phyloP scores from a whole-genome alignment of 2,888 invertebrate genomes.

The Carcina quercana region DNA sequence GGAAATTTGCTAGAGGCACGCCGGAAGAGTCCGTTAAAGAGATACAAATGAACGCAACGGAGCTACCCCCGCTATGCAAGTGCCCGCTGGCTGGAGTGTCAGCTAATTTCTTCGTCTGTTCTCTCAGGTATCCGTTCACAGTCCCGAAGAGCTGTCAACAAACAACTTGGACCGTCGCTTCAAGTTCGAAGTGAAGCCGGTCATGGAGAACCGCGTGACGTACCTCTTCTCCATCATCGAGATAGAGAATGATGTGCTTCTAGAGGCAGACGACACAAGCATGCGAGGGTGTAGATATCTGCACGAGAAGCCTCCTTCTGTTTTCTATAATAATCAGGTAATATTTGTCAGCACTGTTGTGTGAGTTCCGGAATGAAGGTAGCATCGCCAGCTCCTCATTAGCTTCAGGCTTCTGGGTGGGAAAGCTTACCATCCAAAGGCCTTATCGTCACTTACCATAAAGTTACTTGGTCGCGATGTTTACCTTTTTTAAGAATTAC shows the following conservation, averaged over 20 bases:
- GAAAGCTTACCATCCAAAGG: too few relatives aligned
- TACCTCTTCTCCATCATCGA: conserved; percentile 47
- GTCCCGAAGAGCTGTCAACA: conserved; percentile 46
- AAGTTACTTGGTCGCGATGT: too few relatives aligned
- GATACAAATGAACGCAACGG: too few relatives aligned
- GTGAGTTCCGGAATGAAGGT: neutral
- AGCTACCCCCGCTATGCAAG: too few relatives aligned
- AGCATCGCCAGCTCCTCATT: neutral
- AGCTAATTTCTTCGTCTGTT: neutral
- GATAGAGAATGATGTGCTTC: conserved; percentile 46
- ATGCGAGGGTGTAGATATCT: conserved; percentile 74
- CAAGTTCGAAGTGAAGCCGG: conserved; percentile 26
- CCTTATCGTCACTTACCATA: too few relatives aligned
- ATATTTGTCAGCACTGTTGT: too few relatives aligned
- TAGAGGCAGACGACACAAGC: conserved; percentile 47
- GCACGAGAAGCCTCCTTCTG: conserved; percentile 55
- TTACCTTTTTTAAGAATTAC: too few relatives aligned
- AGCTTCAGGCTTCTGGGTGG: too few relatives aligned
- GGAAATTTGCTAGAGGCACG: too few relatives aligned
- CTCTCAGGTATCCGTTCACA: conserved; percentile 43
- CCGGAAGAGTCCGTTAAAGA: too few relatives aligned
- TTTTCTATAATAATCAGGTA: conserved; percentile 40
- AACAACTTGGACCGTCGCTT: conserved; percentile 32
- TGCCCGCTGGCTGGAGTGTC: too few relatives aligned
- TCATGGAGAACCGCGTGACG: conserved; percentile 22